Percentiles rank a stretch among this genome's conserved stretches.
Evolutionary conservation across 2,888 invertebrate species (phyloP).

Genomic region (Rhyacophila evoluta): DNA sequence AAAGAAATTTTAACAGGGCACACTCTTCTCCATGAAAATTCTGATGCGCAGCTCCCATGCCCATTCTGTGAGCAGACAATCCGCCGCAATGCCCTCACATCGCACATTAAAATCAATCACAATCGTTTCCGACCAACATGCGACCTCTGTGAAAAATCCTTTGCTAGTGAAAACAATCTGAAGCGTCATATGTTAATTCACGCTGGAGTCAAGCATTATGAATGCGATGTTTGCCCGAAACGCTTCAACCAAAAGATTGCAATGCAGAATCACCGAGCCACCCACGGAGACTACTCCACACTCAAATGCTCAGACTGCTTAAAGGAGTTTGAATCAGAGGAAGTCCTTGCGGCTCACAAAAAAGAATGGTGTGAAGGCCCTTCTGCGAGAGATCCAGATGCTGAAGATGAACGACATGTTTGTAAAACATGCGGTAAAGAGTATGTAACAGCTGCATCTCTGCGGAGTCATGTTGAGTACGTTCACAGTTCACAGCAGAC

Average conservation of each 20-base stretch:
- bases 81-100: conserved; percentile 63
- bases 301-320: conserved; percentile 64
- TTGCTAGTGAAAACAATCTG: conserved; percentile 67
- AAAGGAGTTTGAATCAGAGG: conserved; percentile 60
- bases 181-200: conserved; percentile 70
- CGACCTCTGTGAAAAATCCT: conserved; percentile 64
- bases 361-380: conserved; percentile 58
- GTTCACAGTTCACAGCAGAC: conserved; percentile 59
- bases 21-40: conserved; percentile 63
- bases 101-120: conserved; percentile 67
- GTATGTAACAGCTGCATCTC: conserved; percentile 65
- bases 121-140: conserved; percentile 66
- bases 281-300: conserved; percentile 59
- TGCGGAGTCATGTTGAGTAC: conserved; percentile 65
- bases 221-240: conserved; percentile 67
- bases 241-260: conserved; percentile 68
- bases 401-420: conserved; percentile 63
- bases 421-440: conserved; percentile 67
- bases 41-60: conserved; percentile 61
- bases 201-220: conserved; percentile 64
- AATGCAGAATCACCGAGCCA: conserved; percentile 67
- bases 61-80: conserved; percentile 65
- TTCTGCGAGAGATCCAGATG: conserved; percentile 59
- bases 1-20: conserved; percentile 66
- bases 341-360: conserved; percentile 55